Percentiles rank a stretch among this genome's conserved stretches.
Conservation (phyloP, 2,797 vertebrate species). For the Otolemur crassicaudatus region DNA sequence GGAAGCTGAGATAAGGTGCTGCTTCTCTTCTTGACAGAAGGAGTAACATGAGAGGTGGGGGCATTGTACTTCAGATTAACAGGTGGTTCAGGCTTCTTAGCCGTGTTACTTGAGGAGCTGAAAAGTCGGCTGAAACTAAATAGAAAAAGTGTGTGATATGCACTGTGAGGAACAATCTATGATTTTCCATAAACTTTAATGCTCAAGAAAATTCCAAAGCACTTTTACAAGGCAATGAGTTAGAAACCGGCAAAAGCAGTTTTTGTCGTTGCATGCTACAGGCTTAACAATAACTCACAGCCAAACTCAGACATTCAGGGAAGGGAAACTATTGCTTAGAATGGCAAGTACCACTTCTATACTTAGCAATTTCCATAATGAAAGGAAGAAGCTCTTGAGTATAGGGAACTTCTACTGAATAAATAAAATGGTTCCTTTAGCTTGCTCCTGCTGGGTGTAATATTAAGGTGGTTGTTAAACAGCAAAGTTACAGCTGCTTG, state of each 20-base stretch:
- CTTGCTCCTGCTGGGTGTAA: neutral
- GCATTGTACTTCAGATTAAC: constrained; percentile 99
- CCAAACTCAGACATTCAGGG: constrained; percentile 48
- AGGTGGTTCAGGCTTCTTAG: constrained; percentile 96
- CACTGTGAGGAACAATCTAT: constrained; percentile 13
- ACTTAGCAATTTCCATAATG: constrained; percentile 27
- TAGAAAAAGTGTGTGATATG: constrained; percentile 58
- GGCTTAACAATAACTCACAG: constrained; percentile 66
- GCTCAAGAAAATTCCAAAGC: constrained; percentile 45
- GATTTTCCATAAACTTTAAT: neutral
- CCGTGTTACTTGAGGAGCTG: constrained; percentile 93
- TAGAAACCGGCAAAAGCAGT: constrained; percentile 54
- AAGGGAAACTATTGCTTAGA: constrained; percentile 1
- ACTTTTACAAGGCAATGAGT: constrained; percentile 62
- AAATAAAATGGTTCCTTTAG: neutral
- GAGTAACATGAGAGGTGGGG: constrained; percentile 96
- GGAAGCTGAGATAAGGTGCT: constrained; percentile 97
- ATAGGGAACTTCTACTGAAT: neutral
- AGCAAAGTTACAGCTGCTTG: neutral
- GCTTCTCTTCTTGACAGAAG: constrained; percentile 97
- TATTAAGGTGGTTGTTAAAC: neutral
- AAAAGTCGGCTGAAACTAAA: constrained; percentile 98
- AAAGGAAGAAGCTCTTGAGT: constrained; percentile 36
- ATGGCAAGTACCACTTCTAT: neutral
- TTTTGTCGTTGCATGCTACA: constrained; percentile 62